Evolutionary conservation across 1,140 invertebrate species (phyloP), one percentile per base, ranked within the genome.

Genomic region (Musca vetustissima): DNA sequence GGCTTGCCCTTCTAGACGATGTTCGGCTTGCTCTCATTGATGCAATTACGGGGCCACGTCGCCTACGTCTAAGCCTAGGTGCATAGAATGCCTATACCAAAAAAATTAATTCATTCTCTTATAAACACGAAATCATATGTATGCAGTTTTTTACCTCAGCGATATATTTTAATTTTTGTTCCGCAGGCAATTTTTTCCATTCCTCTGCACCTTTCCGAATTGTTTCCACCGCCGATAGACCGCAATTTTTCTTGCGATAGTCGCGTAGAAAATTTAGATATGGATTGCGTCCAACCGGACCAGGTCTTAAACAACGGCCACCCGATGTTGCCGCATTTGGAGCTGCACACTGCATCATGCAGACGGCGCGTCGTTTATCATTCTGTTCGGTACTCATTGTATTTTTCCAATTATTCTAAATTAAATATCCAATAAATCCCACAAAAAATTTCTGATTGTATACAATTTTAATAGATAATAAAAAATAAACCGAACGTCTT

Each of bases 251-350:
- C 28, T 48, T 53, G 0, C 69, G 47, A 25, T 64, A 70, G 25
- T 68, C 57, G 15, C 69, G 24, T 19, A 70, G 17, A 49, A 64
- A 70, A 64, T 70, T 70, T 28, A 70, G 19, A 53, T 67, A 70
- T 7, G 57, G 66, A 65, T 64, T 67, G 13, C 64, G 43, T 2
- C 66, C 67, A 22, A 70, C 4, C 8, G 28, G 66, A 1, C 69
- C 69, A 1, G 57, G 48, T 55, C 69, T 21, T 57, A 68, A 64
- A 28, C 66, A 70, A 17, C 36, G 15, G 3, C 28, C 28, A 28
- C 28, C 28, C 28, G 28, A 28, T 28, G 28, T 28, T 4, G 28
- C 28, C 3, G 28, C 28, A 28, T 28, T 28, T 28, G 28, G 28
- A 4, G 28, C 28, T 28, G 28, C 28, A 28, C 28, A 28, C 8